Conservation (phyloP, 2,797 vertebrate genomes). For the Silurus aristotelis region DNA sequence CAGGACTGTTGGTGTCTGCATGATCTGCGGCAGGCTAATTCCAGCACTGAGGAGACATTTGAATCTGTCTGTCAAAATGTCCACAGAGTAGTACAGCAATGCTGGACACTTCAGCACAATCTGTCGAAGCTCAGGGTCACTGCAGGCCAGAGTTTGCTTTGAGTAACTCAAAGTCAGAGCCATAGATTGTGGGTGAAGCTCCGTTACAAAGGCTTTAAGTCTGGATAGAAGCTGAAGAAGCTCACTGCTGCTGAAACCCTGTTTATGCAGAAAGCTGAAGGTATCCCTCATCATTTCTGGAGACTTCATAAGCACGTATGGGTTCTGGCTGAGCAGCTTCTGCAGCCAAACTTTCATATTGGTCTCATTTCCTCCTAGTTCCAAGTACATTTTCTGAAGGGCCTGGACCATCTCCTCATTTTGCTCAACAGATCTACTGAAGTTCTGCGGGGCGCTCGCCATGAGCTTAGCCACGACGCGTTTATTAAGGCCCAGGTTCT, state of each 20-base stretch:
- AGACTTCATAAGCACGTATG: slow-evolving; percentile 84
- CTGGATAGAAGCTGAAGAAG: slow-evolving; percentile 86
- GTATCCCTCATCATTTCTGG: slow-evolving; percentile 75
- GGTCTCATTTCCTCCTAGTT: slow-evolving; percentile 81
- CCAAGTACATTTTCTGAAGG: slow-evolving; percentile 80
- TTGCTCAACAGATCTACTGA: slow-evolving; percentile 79
- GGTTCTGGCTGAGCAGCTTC: slow-evolving; percentile 91
- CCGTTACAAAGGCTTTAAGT: slow-evolving; percentile 88
- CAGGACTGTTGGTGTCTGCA: slow-evolving; percentile 79
- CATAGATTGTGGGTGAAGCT: slow-evolving; percentile 81
- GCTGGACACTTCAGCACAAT: slow-evolving; percentile 85
- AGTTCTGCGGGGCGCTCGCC: slow-evolving; percentile 83
- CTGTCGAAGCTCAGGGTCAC: slow-evolving; percentile 74
- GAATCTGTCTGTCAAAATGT: slow-evolving; percentile 81
- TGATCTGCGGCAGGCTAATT: slow-evolving; percentile 82
- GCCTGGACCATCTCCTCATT: slow-evolving; percentile 77
- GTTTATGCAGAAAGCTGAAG: slow-evolving; percentile 79
- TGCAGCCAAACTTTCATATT: slow-evolving; percentile 91
- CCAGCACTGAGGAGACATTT: slow-evolving; percentile 77
- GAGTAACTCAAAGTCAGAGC: slow-evolving; percentile 78
- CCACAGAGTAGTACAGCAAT: slow-evolving; percentile 83
- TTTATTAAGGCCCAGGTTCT: slow-evolving; percentile 84
- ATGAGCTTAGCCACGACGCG: slow-evolving; percentile 86
- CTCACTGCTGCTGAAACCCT: slow-evolving; percentile 78
- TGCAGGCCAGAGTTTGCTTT: slow-evolving; percentile 78